These are phyloP conservation scores for Oncorhynchus gorbuscha DNA, from an alignment of 2,113 vertebrate species.

Conservation along the genomic window DNA sequence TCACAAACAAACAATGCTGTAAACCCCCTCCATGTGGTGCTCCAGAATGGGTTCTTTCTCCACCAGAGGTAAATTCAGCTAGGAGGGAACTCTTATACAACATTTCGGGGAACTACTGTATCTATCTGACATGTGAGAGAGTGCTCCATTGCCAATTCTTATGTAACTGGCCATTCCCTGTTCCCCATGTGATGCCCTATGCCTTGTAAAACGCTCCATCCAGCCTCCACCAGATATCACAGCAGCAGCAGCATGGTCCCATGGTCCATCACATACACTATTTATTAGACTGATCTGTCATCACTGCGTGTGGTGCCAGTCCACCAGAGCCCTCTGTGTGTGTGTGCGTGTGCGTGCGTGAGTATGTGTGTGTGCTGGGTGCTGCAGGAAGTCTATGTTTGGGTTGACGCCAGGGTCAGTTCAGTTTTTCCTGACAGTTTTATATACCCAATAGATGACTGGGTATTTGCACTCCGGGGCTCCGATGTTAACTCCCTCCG, in stretches of 20 bases:
- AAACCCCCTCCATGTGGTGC: neutral
- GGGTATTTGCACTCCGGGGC: conserved; percentile 41
- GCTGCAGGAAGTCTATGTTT: conserved; percentile 57
- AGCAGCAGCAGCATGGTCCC: neutral
- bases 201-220: neutral
- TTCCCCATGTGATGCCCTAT: neutral
- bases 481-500: conserved; percentile 53
- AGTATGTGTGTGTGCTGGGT: neutral
- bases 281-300: conserved; percentile 12
- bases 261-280: conserved; percentile 3
- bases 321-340: neutral
- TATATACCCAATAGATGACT: conserved; percentile 60
- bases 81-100: neutral
- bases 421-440: conserved; percentile 73
- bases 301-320: neutral
- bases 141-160: neutral
- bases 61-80: neutral
- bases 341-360: neutral
- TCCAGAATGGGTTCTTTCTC: neutral
- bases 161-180: neutral
- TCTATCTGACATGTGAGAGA: neutral
- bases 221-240: conserved; percentile 7
- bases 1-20: neutral
- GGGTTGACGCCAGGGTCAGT: conserved; percentile 74
- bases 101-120: neutral